A percentile compares a stretch with the other conserved stretches of the same genome.
Evolutionary conservation across 2,888 invertebrate species (phyloP).

Genomic region (Hyppa rectilinea): DNA sequence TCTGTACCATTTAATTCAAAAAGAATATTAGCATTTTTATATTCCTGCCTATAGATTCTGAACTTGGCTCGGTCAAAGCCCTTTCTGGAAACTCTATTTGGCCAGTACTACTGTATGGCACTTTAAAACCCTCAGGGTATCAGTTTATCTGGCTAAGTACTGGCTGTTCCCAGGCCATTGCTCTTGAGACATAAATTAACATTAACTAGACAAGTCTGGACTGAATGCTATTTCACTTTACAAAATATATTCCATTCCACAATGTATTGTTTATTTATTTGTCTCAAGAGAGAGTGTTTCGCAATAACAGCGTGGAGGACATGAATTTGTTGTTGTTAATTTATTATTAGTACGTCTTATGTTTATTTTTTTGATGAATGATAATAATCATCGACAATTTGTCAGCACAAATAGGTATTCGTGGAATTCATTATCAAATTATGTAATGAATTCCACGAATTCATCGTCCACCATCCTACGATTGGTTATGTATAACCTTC

Average conservation of each 20-base stretch:
- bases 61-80: constrained; percentile 19
- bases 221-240: constrained; percentile 43
- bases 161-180: constrained; percentile 57
- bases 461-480: not conserved
- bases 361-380: constrained; percentile 4
- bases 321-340: constrained; percentile 23
- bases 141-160: constrained; percentile 55
- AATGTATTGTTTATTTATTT: constrained; percentile 38
- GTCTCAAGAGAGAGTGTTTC: constrained; percentile 37
- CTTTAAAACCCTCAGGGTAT: constrained; percentile 49
- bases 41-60: not conserved
- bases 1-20: not conserved
- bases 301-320: constrained; percentile 20
- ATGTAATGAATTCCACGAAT: no score
- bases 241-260: constrained; percentile 38
- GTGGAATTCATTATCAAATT: not conserved
- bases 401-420: not conserved
- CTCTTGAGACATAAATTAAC: constrained; percentile 60
- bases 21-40: constrained; percentile 1
- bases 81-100: constrained; percentile 29
- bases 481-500: not conserved
- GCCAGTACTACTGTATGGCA: constrained; percentile 29
- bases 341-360: not conserved
- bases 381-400: not conserved
- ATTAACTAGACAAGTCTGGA: constrained; percentile 54